Evolutionary conservation across 2,888 invertebrate genomes (phyloP), one percentile per base, ranked within the genome.

Genomic region (Spisula subtruncata): DNA sequence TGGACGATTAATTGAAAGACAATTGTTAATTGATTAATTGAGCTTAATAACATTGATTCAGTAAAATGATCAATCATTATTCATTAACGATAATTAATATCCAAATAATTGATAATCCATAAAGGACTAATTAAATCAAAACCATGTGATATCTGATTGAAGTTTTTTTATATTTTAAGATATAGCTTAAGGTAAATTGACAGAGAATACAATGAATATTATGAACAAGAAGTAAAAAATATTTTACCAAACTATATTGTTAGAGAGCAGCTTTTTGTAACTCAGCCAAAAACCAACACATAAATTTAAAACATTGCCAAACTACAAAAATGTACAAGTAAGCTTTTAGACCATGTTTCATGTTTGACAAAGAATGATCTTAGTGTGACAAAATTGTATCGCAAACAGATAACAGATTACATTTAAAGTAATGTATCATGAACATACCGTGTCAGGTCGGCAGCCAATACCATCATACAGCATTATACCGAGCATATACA

Each of bases 381-480:
- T 66, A 25, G 25, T 66, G 25, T 10, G 60, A 25, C 60, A 66
- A 66, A 25, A 6, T 51, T 12, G 25, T 66, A 10, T 6, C 25
- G 10, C n/a, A 25, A 14, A 66, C n/a, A 66, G 60, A 66, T 66
- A 1, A 66, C 25, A 32, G 32, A 75, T 16, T 2, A 60, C 5
- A n/a, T 60, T 41, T 41, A 41, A 8, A 41, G 8, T 60, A 60
- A 10, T 60, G 2, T 32, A 75, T 75, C 14, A 75, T 10, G 4
- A 35, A 75, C 95, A 93, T 92, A 96, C 96, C 71, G 94, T 94
- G 84, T 96, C 94, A 75, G 91, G 25, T 92, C 93, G 90, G 79
- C 95, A 93, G n/a, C 95, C 96, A 8, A 96, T 92, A 16, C 96
- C 96, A 93, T 97, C 97, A 93, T 96, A 97, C 87, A 94, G 87